Evolutionary conservation across 2,113 vertebrate species (phyloP).

Genomic region (Cathartes aura): DNA sequence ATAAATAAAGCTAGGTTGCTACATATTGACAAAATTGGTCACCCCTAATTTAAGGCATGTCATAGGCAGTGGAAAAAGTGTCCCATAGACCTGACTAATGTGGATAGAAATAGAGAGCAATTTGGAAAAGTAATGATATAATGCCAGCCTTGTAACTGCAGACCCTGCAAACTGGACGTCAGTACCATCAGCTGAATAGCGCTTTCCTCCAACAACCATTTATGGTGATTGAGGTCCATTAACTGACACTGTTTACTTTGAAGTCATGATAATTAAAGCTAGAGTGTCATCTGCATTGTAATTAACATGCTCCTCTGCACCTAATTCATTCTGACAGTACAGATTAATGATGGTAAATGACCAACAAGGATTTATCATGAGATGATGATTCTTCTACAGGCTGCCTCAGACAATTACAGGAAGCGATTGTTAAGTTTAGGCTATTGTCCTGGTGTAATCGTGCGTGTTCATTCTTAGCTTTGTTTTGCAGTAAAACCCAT

Average conservation of each 20-base stretch:
- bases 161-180: neutral
- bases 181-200: neutral
- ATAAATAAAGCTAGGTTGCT: conserved; percentile 39
- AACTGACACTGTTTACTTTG: neutral
- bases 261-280: conserved; percentile 28
- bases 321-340: conserved; percentile 56
- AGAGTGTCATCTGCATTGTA: conserved; percentile 18
- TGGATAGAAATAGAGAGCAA: conserved; percentile 15
- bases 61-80: conserved; percentile 20
- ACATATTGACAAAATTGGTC: conserved; percentile 17
- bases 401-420: conserved; percentile 61
- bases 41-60: conserved; percentile 34
- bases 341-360: conserved; percentile 57
- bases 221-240: neutral
- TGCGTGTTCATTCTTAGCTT: conserved; percentile 18
- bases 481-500: conserved; percentile 40
- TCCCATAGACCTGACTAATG: conserved; percentile 30
- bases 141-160: neutral
- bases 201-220: neutral
- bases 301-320: conserved; percentile 23
- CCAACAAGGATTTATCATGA: conserved; percentile 39
- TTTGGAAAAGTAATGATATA: neutral
- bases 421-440: conserved; percentile 50
- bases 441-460: conserved; percentile 43
- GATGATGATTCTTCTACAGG: neutral